Conservation (phyloP, 2,113 vertebrate species). For the Romanogobio albipinnatus region DNA sequence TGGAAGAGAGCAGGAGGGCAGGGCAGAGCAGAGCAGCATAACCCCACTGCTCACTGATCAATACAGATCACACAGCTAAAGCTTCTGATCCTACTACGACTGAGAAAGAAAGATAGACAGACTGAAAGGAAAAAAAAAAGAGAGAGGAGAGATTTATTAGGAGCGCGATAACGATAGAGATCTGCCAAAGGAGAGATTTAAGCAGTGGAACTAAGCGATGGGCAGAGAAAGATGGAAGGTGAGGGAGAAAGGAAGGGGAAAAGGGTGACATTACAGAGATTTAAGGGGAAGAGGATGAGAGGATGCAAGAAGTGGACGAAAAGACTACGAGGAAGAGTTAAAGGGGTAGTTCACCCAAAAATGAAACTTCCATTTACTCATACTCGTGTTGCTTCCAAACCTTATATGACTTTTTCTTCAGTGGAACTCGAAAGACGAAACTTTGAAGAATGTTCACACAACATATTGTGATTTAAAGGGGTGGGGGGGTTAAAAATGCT, state of each 20-base stretch:
- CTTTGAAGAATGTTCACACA: not conserved
- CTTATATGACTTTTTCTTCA: not conserved
- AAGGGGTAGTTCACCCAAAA: not conserved
- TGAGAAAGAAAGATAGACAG: not conserved
- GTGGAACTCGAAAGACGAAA: not conserved
- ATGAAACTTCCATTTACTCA: too few relatives aligned
- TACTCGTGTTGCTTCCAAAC: too few relatives aligned
- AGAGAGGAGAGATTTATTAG: conserved; percentile 22
- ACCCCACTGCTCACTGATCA: conserved; percentile 34
- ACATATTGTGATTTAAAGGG: not conserved
- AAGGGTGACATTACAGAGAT: conserved; percentile 62
- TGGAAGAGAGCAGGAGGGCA: conserved; percentile 17
- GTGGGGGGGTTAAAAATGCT: too few relatives aligned
- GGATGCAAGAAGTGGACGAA: conserved; percentile 62
- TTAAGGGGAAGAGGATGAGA: conserved; percentile 66
- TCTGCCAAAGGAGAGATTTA: conserved; percentile 28
- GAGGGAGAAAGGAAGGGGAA: conserved; percentile 61
- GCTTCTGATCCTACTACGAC: conserved; percentile 20
- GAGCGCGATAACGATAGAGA: not conserved
- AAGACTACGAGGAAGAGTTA: conserved; percentile 36
- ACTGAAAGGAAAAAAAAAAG: not conserved
- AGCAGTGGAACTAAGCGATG: conserved; percentile 44
- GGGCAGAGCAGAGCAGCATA: conserved; percentile 20
- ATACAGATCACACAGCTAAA: conserved; percentile 22
- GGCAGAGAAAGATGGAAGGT: conserved; percentile 48